phyloP scores from a whole-genome alignment of 1,140 invertebrate genomes.

The Heterodera carotae region DNA sequence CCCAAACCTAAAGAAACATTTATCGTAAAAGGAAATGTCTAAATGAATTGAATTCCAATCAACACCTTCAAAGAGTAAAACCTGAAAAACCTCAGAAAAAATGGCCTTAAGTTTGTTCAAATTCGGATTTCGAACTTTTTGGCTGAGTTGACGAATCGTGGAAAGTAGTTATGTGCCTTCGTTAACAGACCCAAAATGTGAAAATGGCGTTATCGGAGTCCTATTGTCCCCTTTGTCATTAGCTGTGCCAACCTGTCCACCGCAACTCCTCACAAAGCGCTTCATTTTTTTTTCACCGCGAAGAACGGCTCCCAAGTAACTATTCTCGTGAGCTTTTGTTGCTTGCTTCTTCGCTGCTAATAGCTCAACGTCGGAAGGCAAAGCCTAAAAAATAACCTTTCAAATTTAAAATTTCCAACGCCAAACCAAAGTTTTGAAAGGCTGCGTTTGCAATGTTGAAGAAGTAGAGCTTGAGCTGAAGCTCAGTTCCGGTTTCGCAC shows the following conservation, averaged over 20 bases:
- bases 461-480: constrained; percentile 22
- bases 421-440: constrained; percentile 17
- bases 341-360: constrained; percentile 51
- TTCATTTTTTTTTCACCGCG: constrained; percentile 65
- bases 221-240: not conserved
- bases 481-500: constrained; percentile 17
- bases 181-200: too few species aligned
- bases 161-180: too few species aligned
- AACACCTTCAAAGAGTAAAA: constrained; percentile 11
- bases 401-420: not conserved
- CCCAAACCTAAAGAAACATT: constrained; percentile 52
- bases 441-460: constrained; percentile 32
- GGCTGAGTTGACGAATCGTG: too few species aligned
- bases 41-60: too few species aligned
- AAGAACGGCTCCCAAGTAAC: constrained; percentile 58
- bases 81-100: constrained; percentile 33
- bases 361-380: constrained; percentile 59
- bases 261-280: constrained; percentile 59
- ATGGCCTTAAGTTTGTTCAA: too few species aligned
- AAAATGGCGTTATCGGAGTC: too few species aligned
- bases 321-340: constrained; percentile 51
- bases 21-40: too few species aligned
- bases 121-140: too few species aligned
- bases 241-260: constrained; percentile 49
- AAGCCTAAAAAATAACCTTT: constrained; percentile 44